Base-by-base conservation (phyloP, 2,888 invertebrate species). In the Eurytoma californica region DNA sequence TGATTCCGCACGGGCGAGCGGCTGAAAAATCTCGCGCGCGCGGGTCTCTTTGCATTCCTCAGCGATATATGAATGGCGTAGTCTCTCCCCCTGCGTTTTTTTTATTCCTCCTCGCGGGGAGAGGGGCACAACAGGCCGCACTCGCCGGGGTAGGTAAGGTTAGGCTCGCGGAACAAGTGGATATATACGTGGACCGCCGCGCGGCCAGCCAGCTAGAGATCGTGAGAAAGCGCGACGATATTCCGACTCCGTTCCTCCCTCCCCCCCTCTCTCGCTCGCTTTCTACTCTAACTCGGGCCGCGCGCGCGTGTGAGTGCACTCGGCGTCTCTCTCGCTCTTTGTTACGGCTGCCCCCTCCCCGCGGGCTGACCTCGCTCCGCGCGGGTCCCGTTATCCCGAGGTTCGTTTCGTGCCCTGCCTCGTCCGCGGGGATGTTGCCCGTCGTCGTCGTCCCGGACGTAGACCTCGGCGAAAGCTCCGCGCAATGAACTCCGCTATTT, bases 371-470 rank as follows among this genome's bases (percentile, higher is more conserved):
- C 85, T 82, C 81, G 67, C 82, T 82, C 68, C 75, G 67, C 72
- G 61, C 63, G 80, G 60, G 1, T 84, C 82, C 82, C 85, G 85
- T 85, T 84, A 83, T 72, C 80, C 84, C 81, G 79, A 73, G 82
- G 83, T 84, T 83, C 82, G 75, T 82, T 84, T 84, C 82, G 75
- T 82, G 77, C 68, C 57, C 80, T 67, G 82, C 61, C 77, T 82
- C 67, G 74, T 65, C 30, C 79, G 49, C 61, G 72, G 82, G 81
- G 82, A 82, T 77, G 81, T 67, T 78, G 28, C 65, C 51, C 61
- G 57, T 61, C 30, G 20, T 28, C 20, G 24, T 47, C 30, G 65
- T 57, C 72, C 57, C 20, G n/a, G 14, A 66, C 65, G 57, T 70
- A 76, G 73, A 69, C 79, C 58, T 74, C 39, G 74, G 63, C 63